Conservation (phyloP, 1,140 invertebrate species). For the Diuraphis noxia region DNA sequence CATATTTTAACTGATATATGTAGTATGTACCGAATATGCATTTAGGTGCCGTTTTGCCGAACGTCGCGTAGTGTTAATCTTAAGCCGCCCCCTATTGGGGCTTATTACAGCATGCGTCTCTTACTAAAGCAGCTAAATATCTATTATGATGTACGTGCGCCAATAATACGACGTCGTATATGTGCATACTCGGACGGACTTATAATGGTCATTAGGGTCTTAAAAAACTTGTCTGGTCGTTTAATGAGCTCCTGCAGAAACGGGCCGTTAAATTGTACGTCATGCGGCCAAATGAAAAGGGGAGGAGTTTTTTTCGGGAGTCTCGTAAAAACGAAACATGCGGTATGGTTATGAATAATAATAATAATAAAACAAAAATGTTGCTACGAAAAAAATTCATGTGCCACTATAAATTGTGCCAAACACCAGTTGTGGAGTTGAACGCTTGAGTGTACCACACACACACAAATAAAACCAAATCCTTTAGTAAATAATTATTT, state of each 20-base stretch:
- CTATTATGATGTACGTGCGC: neutral
- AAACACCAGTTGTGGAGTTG: neutral
- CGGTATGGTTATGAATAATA: constrained; percentile 1
- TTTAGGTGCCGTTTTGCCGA: neutral
- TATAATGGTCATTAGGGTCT: neutral
- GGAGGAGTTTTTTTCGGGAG: constrained; percentile 21
- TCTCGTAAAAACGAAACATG: constrained; percentile 5
- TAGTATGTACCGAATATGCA: too few species aligned
- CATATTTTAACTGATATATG: neutral
- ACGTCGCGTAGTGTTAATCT: neutral
- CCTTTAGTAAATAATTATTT: neutral
- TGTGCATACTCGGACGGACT: neutral
- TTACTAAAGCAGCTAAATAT: neutral
- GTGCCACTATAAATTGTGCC: neutral
- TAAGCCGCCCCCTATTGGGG: neutral
- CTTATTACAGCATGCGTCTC: neutral
- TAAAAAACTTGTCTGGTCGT: constrained; percentile 20
- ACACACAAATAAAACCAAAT: neutral
- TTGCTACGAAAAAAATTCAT: neutral
- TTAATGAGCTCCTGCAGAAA: constrained; percentile 1
- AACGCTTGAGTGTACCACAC: neutral
- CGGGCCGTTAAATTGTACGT: neutral
- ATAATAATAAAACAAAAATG: constrained; percentile 10
- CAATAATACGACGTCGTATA: neutral
- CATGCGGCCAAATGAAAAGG: neutral